Evolutionary conservation across 2,888 invertebrate species (phyloP).

Genomic region (Mythimna lalbum): DNA sequence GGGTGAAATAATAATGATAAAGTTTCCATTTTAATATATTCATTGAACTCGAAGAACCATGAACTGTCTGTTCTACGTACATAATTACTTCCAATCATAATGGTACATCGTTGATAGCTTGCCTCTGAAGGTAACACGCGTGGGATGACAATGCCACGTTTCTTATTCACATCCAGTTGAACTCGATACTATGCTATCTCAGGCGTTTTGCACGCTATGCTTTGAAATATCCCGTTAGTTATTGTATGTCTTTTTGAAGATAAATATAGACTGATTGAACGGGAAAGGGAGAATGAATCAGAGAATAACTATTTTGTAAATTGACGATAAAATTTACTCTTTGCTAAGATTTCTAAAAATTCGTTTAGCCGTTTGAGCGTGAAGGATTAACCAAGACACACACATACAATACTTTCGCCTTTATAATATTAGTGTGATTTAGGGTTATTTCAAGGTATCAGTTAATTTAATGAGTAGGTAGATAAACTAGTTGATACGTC

Average conservation of each 20-base stretch:
- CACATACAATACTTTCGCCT: too few relatives aligned
- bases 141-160: slow-evolving; percentile 36
- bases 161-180: slow-evolving; percentile 34
- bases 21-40: slow-evolving; percentile 13
- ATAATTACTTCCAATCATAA: slow-evolving; percentile 44
- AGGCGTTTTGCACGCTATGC: slow-evolving; percentile 35
- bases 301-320: neutral
- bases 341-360: too few relatives aligned
- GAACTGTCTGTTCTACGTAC: slow-evolving; percentile 12
- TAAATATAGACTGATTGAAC: neutral
- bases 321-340: too few relatives aligned
- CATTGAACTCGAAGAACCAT: slow-evolving; percentile 19
- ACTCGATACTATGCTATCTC: slow-evolving; percentile 26
- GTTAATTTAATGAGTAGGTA: too few relatives aligned
- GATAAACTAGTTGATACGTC: too few relatives aligned
- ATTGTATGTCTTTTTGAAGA: neutral
- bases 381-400: too few relatives aligned
- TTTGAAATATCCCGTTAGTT: slow-evolving; percentile 15
- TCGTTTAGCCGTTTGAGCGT: too few relatives aligned
- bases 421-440: too few relatives aligned
- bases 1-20: neutral
- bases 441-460: too few relatives aligned
- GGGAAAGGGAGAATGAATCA: neutral
- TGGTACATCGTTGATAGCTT: slow-evolving; percentile 45
- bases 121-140: slow-evolving; percentile 25